Base-by-base conservation (phyloP, 2,113 vertebrate genomes). In the Circaetus cinerascens region DNA sequence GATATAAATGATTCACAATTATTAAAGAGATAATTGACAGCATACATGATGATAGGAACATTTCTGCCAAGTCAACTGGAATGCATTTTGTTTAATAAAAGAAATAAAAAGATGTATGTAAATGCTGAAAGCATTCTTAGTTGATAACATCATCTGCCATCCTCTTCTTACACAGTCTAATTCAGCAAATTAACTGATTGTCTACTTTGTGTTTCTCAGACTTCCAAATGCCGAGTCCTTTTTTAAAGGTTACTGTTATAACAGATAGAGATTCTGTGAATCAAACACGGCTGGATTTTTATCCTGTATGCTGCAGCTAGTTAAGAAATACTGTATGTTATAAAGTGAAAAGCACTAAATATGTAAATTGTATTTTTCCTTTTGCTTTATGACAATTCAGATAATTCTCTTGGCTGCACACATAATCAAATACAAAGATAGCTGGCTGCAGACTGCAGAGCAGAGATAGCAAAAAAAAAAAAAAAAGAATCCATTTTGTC, bases 281-380 rank as follows among this genome's bases (percentile, higher is more conserved):
- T 97, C 96, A 97, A 96, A 97, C 36, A 55, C 9, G 59, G 94
- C 88, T 90, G 96, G 96, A 97, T 97, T 97, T 96, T 95, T 96
- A 91, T 95, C 90, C 90, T 89, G 60, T 89, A 48, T 92, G 85
- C 89, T 95, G 80, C 68, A 98, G 96, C 94, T 97, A 97, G 96
- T 98, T 98, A 97, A 97, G 97, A 95, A 97, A 83, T 96, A 88
- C 88, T 84, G 83, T 77, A 93, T 62, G 71, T 79, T 94, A 88
- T 32, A 73, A 95, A 95, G 85, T 93, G 93, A 97, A 98, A 98
- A 98, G 96, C 93, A 97, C 98, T 98, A 98, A 98, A 98, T 98
- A 98, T 98, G 98, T 98, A 98, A 98, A 98, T 98, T 96, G 90
- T 96, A 97, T 97, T 98, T 98, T 84, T 88, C 43, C 83, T 97